Evolutionary conservation across 2,888 invertebrate genomes (phyloP).

Genomic region (Drosophila sordidula): DNA sequence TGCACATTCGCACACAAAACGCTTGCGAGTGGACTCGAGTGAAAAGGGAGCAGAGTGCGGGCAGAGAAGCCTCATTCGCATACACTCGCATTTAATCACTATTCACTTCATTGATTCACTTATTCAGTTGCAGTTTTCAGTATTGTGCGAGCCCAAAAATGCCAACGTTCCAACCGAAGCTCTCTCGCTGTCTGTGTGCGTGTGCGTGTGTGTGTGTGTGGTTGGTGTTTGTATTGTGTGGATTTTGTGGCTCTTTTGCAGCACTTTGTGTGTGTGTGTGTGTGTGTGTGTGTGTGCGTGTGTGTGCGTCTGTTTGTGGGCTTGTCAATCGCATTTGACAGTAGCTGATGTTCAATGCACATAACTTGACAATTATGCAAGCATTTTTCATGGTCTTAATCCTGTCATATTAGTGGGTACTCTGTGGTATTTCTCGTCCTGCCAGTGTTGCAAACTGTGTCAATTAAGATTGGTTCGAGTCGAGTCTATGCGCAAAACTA

Average conservation of each 20-base stretch:
- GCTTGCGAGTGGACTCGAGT: constrained; percentile 22
- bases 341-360: constrained; percentile 35
- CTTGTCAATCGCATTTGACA: constrained; percentile 59
- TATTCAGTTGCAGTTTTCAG: constrained; percentile 65
- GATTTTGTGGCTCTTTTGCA: constrained; percentile 67
- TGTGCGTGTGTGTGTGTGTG: constrained; percentile 6
- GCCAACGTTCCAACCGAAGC: constrained; percentile 34
- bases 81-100: constrained; percentile 65
- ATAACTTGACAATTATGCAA: constrained; percentile 68
- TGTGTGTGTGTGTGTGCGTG: constrained; percentile 10
- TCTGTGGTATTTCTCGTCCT: not conserved
- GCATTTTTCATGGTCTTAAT: constrained; percentile 56
- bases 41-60: constrained; percentile 1
- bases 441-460: constrained; percentile 18
- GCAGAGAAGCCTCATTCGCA: constrained; percentile 17
- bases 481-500: not conserved
- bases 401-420: constrained; percentile 50
- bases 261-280: constrained; percentile 13
- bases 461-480: not conserved
- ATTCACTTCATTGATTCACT: constrained; percentile 75
- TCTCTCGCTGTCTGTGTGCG: not conserved
- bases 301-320: constrained; percentile 34
- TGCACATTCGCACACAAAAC: constrained; percentile 18
- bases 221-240: constrained; percentile 72
- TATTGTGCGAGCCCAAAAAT: constrained; percentile 45